These are phyloP conservation scores for Pangasianodon hypophthalmus DNA, from an alignment of 2,113 vertebrate species.

Conservation along the genomic window DNA sequence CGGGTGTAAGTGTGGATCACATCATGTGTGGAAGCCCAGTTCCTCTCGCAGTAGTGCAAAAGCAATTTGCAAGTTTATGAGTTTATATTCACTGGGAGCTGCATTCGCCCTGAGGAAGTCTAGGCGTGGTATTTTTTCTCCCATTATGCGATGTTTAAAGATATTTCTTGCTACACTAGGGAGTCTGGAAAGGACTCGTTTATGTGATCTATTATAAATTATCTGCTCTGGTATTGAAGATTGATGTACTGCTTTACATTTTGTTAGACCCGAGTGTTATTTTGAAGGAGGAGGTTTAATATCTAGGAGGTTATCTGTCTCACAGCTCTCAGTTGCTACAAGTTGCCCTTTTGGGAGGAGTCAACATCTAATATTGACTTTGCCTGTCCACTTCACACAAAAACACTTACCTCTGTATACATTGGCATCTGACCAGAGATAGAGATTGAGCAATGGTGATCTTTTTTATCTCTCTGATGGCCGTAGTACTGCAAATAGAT, in stretches of 20 bases:
- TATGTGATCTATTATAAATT: not conserved
- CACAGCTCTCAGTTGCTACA: not conserved
- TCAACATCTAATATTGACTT: not conserved
- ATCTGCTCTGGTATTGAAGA: not conserved
- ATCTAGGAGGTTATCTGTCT: not conserved
- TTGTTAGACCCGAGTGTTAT: not conserved
- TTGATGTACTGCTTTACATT: not conserved
- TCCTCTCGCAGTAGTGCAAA: not conserved
- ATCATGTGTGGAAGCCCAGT: not conserved
- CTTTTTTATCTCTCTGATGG: not conserved
- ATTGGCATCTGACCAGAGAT: not conserved
- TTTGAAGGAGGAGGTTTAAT: not conserved
- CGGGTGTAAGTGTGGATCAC: not conserved
- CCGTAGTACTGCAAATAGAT: not conserved
- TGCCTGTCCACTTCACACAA: not conserved
- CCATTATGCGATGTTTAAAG: not conserved
- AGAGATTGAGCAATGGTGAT: not conserved
- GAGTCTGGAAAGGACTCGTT: not conserved
- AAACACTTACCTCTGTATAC: not conserved
- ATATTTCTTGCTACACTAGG: not conserved
- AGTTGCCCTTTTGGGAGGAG: not conserved
- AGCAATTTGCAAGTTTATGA: constrained; percentile 18
- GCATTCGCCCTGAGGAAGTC: not conserved
- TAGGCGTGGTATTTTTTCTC: not conserved
- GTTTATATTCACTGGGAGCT: not conserved